Evolutionary conservation across 37 sponge, comb jelly and placozoan genomes (phyloP), one percentile per base, ranked within the genome.

Genomic region (Agelas oroides): DNA sequence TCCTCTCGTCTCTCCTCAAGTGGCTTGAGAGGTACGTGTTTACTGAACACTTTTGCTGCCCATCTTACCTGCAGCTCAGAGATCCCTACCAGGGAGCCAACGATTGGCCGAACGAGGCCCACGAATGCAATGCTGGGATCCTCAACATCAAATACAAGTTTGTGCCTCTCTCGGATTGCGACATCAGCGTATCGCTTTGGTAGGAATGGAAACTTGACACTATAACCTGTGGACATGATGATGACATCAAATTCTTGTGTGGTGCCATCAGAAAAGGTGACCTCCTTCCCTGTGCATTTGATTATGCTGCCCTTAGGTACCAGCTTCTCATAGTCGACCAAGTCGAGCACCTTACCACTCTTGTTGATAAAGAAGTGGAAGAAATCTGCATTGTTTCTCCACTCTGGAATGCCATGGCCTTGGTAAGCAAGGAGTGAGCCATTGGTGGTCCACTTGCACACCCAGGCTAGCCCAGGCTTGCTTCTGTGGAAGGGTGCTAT

Each of bases 11-110:
- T 83, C 39, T 84, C 88, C 25, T 77, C 73, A 17, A 84, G 12
- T 0, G 92, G 57, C 23, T 83, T 65, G 34, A 96, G 70, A 1
- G 70, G 65, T 13, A 94, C 78, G 20, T 57, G 65, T 21, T 84
- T 76, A 30, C 84, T 62, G 80, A 76, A 92, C 31, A 97, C 79
- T 77, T 88, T 87, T 1, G 95, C 93, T 25, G 81, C 82, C 93
- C 93, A 94, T 75, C 98, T 73, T 23, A 92, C 71, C 80, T 97
- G 98, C 32, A 94, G 66, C 82, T 97, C 98, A 28, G 93, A 76
- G 57, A 91, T 86, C 38, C 84, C 76, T 33, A 83, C 89, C 8
- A 95, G 79, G 34, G 95, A 88, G 5, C 97, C 97, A 37, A 88
- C 86, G 0, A 92, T 68, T n/a, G 98, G 98, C 3, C 95, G 86